Evolutionary conservation across 2,888 invertebrate genomes (phyloP).

Genomic region (Nemotelus nigrinus): DNA sequence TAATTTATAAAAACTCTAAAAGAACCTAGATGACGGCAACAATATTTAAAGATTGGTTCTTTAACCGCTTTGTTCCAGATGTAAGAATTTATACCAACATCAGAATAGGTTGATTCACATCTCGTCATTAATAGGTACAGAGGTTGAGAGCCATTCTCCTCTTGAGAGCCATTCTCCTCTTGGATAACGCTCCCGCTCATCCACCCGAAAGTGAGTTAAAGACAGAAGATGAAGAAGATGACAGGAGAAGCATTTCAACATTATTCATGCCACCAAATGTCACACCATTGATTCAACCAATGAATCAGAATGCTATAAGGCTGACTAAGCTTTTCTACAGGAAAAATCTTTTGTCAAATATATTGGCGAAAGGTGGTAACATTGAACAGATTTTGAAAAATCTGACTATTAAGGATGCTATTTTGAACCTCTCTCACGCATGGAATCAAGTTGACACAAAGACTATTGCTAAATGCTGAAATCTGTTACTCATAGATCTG

Average conservation of each 20-base stretch:
- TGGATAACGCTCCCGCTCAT: no score
- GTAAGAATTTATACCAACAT: slow-evolving; percentile 12
- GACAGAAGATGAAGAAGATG: slow-evolving; percentile 38
- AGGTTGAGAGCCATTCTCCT: background rate
- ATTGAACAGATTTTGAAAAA: slow-evolving; percentile 16
- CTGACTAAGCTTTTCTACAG: slow-evolving; percentile 43
- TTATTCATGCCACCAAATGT: slow-evolving; percentile 50
- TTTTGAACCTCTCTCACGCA: background rate
- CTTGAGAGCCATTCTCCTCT: background rate
- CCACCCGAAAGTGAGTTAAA: background rate
- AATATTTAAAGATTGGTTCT: background rate
- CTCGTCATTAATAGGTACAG: slow-evolving; percentile 11
- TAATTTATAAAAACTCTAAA: background rate
- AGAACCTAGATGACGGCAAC: background rate
- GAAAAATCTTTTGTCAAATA: slow-evolving; percentile 19
- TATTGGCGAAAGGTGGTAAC: background rate
- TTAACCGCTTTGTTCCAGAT: slow-evolving; percentile 3
- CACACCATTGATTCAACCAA: slow-evolving; percentile 49
- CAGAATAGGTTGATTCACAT: slow-evolving; percentile 6
- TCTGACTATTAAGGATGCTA: background rate
- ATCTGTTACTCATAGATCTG: slow-evolving; percentile 16
- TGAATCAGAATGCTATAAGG: slow-evolving; percentile 49
- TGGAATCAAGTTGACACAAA: slow-evolving; percentile 18
- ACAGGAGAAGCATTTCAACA: slow-evolving; percentile 34
- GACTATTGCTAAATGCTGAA: slow-evolving; percentile 18